Evolutionary conservation across 2,888 invertebrate species (phyloP).

Genomic region (Lithosia quadra): DNA sequence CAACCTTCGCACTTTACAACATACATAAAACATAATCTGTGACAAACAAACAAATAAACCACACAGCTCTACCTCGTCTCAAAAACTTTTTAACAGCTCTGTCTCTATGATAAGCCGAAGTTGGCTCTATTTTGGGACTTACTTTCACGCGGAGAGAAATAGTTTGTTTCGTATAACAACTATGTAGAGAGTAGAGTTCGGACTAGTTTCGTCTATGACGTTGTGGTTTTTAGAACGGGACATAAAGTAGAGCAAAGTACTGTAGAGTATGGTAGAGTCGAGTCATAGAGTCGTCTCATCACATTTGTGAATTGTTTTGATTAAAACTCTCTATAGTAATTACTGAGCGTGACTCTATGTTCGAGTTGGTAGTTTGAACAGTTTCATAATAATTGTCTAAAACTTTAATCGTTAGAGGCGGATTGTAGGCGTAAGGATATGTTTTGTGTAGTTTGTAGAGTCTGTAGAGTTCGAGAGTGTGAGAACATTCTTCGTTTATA

Average conservation of each 20-base stretch:
- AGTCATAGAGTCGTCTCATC: conserved; percentile 23
- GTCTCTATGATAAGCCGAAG: conserved; percentile 37
- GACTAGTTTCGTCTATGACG: conserved; percentile 20
- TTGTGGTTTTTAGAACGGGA: conserved; percentile 21
- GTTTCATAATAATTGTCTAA: conserved; percentile 10
- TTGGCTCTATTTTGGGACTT: conserved; percentile 41
- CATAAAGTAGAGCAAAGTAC: conserved; percentile 12
- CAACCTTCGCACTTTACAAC: background rate
- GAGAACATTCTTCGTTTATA: background rate
- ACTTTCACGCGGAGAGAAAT: conserved; percentile 29
- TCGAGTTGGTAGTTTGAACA: conserved; percentile 2
- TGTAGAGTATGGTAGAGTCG: conserved; percentile 14
- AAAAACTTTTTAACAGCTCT: conserved; percentile 40
- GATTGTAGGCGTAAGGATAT: background rate
- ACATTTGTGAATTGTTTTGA: conserved; percentile 41
- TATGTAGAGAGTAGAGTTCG: conserved; percentile 33
- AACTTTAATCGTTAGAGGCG: conserved; percentile 5
- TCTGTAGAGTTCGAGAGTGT: background rate
- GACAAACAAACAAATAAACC: conserved; percentile 50
- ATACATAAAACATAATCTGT: conserved; percentile 22
- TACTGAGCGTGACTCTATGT: conserved; percentile 15
- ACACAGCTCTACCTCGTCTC: conserved; percentile 28
- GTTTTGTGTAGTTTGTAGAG: background rate
- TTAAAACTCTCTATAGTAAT: conserved; percentile 48
- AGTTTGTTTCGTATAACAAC: conserved; percentile 47